These are phyloP conservation scores for Loripinus fragilis DNA, from an alignment of 2,888 invertebrate species.

Conservation along the genomic window DNA sequence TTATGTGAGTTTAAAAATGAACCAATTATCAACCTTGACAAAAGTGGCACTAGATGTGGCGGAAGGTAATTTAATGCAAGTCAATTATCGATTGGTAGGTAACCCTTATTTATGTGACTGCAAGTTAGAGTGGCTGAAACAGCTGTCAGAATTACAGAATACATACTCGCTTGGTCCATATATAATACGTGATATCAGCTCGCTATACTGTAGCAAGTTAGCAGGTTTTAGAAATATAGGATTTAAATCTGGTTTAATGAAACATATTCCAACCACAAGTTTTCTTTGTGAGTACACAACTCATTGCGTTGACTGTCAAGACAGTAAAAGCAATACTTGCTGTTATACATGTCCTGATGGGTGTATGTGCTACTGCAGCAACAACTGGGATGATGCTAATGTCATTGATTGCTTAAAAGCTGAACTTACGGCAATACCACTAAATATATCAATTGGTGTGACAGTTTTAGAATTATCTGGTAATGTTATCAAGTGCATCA, in stretches of 20 bases:
- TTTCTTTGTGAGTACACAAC: constrained; percentile 5
- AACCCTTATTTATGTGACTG: constrained; percentile 10
- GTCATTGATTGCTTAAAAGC: not conserved
- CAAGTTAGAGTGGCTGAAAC: not conserved
- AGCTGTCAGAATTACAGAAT: not conserved
- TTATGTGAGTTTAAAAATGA: not conserved
- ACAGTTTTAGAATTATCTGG: constrained; percentile 4
- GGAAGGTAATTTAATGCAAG: not conserved
- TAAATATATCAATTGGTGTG: not conserved
- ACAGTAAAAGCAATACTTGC: not conserved
- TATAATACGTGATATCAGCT: not conserved
- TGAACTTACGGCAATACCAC: not conserved
- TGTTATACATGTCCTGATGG: not conserved
- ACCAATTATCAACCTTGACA: not conserved
- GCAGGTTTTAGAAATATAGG: not conserved
- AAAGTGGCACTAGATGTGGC: not conserved
- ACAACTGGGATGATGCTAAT: constrained; percentile 14
- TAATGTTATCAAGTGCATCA: not conserved
- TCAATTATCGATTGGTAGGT: not conserved
- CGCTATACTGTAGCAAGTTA: not conserved
- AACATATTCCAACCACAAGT: not conserved
- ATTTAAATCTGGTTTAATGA: not conserved
- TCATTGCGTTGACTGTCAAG: not conserved
- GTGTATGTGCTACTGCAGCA: constrained; percentile 11
- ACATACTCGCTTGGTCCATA: not conserved